Evolutionary conservation across 2,888 invertebrate species (phyloP).

Genomic region (Diarsia brunnea): DNA sequence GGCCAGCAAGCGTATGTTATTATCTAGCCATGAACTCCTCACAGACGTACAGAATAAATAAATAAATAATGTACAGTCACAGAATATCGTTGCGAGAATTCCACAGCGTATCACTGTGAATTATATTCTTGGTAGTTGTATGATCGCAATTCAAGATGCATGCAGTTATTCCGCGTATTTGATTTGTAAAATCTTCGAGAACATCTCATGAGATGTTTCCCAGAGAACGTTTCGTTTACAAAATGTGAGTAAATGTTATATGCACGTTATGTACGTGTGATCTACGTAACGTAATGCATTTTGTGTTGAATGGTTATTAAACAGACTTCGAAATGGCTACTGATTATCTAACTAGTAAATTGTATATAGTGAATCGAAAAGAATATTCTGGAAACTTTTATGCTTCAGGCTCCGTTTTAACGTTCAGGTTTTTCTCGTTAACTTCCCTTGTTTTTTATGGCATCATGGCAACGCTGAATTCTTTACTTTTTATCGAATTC

Average conservation of each 20-base stretch:
- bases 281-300: background rate
- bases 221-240: conserved; percentile 4
- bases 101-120: conserved; percentile 13
- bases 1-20: too few species aligned
- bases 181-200: conserved; percentile 18
- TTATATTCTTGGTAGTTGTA: background rate
- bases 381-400: background rate
- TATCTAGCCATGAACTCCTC: too few species aligned
- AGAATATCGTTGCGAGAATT: background rate
- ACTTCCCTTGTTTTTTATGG: background rate
- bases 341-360: background rate
- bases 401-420: too few species aligned
- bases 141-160: conserved; percentile 3
- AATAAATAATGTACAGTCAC: too few species aligned
- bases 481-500: background rate
- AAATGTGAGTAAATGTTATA: background rate
- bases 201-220: background rate
- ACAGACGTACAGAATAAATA: too few species aligned
- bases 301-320: background rate
- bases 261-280: background rate
- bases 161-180: conserved; percentile 2
- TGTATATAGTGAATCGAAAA: background rate
- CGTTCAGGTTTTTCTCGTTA: background rate
- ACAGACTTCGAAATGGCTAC: background rate
- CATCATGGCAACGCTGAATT: background rate